Evolutionary conservation across 2,113 vertebrate species (phyloP).

Genomic region (Barnardius zonarius): DNA sequence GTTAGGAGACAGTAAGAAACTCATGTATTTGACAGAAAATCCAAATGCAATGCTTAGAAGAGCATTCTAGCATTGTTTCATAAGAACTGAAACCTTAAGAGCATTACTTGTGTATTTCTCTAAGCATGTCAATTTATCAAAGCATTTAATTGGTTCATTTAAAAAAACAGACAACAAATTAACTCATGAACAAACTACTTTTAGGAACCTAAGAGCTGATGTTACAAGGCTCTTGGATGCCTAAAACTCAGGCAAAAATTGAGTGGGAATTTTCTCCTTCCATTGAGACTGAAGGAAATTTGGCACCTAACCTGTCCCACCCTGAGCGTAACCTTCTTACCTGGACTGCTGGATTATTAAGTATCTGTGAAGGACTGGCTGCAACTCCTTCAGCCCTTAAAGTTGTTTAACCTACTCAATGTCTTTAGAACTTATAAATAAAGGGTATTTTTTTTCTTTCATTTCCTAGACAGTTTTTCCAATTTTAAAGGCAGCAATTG

Average conservation of each 20-base stretch:
- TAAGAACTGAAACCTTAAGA: background rate
- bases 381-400: background rate
- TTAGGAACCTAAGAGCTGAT: background rate
- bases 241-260: background rate
- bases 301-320: background rate
- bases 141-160: background rate
- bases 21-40: background rate
- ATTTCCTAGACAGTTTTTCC: background rate
- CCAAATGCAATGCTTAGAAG: background rate
- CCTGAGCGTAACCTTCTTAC: background rate
- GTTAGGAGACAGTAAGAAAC: background rate
- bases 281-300: background rate
- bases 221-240: background rate
- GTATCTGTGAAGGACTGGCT: background rate
- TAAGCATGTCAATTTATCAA: background rate
- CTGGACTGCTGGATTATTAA: background rate
- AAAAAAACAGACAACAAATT: background rate
- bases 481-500: background rate
- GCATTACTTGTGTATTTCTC: background rate
- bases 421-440: background rate
- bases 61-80: background rate
- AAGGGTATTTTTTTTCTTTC: accelerated
- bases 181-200: background rate
- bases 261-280: background rate
- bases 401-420: background rate